Base-by-base conservation (phyloP, 2,113 vertebrate species). In the Megalops atlanticus region DNA sequence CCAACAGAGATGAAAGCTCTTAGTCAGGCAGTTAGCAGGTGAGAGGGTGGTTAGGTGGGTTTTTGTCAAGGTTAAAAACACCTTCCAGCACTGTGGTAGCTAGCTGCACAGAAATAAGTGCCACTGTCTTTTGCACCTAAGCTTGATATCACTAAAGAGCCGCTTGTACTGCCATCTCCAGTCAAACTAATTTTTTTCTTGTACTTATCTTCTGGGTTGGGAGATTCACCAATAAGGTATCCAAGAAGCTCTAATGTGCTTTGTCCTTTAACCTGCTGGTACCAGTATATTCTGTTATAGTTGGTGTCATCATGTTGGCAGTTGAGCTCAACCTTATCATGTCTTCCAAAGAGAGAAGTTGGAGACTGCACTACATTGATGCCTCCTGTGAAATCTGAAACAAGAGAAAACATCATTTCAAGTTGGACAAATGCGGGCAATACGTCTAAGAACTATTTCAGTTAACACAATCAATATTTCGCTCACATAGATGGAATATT, bases 221-320 rank as follows among this genome's bases (percentile, higher is more conserved):
- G 18, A 14, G 10, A 11, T 27, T 58, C n/a, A 4, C 39, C 15
- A 38, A 1, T 4, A 36, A 64, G 12, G 40, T 38, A 78, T 68
- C 77, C 77, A 31, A 78, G 39, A 7, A 78, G 54, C 14, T 27
- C 36, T 16, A 78, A 49, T 6, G 52, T 35, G 39, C 35, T 21
- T 40, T 41, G 18, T 68, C 54, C 77, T 16, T 24, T 58, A 14
- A 27, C 18, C 41, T 64, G 49, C 47, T 68, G 74, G 74, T 76
- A 76, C 74, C 74, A 76, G 74, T 35, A 76, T 43, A 76, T 76
- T 76, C 45, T 47, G 45, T 76, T n/a, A 21, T 76, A 76, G 43
- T 7, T 49, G 18, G 2, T 49, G 40, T 43, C 39, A 75, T 43
- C 73, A 75, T 75, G 47, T 21, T 35, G n/a, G 35, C 76, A 77